Percentiles rank a stretch among this genome's conserved stretches.
These are phyloP conservation scores for Cantharis nigra DNA, from an alignment of 2,888 invertebrate species.

Conservation along the genomic window DNA sequence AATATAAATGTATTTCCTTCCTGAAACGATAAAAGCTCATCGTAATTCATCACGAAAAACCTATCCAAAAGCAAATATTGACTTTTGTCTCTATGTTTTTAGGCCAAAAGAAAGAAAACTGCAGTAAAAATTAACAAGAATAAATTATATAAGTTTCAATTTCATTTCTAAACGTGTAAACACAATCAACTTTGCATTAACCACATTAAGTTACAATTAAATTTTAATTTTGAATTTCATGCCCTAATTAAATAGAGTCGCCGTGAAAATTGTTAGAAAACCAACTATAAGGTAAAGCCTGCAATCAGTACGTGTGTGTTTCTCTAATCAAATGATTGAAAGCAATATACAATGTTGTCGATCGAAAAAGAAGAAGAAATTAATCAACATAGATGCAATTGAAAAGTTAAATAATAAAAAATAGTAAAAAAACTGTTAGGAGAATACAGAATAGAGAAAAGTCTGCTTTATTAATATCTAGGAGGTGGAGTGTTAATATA, in stretches of 20 bases:
- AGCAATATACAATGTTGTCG: not conserved
- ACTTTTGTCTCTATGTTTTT: not conserved
- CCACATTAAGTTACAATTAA: constrained; percentile 19
- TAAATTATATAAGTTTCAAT: constrained; percentile 7
- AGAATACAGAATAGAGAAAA: too few relatives aligned
- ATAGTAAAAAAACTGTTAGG: too few relatives aligned
- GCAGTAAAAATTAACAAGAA: not conserved
- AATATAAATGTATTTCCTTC: not conserved
- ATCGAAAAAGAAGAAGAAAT: not conserved
- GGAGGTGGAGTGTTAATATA: too few relatives aligned
- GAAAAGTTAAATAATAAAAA: too few relatives aligned
- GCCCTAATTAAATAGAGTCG: constrained; percentile 14
- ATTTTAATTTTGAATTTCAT: constrained; percentile 24
- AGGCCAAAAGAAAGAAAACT: not conserved
- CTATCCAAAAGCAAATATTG: not conserved
- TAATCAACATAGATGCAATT: not conserved
- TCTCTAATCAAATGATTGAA: not conserved
- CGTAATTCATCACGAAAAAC: not conserved
- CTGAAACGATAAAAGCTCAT: not conserved
- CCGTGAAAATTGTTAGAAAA: not conserved
- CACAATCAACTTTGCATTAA: constrained; percentile 25
- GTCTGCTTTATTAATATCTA: too few relatives aligned
- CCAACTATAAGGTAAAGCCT: not conserved
- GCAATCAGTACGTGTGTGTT: not conserved
- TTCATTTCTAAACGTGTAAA: constrained; percentile 21